Evolutionary conservation across 1,140 invertebrate species (phyloP), one percentile per base, ranked within the genome.

Genomic region (Penaeus indicus): DNA sequence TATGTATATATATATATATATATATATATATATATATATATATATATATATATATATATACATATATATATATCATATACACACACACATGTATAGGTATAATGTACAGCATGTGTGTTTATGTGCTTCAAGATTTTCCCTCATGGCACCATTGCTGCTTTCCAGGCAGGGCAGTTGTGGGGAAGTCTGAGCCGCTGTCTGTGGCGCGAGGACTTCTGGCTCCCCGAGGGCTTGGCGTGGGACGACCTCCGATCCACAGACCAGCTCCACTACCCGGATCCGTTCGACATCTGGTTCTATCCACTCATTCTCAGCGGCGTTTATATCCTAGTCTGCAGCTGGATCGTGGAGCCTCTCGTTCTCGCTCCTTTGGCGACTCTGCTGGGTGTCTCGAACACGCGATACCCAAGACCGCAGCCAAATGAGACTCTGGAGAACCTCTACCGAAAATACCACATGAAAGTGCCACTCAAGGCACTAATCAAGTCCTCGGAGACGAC

Each of bases 201-300:
- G 5, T 84, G 88, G 88, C 62, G 69, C 13, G 62, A 61, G 47
- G 72, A 78, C 67, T 85, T 89, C 64, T 89, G 88, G 88, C 75
- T 89, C 3, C 88, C 88, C 11, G 96, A 96, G 89, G 97, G 97
- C 92, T 95, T 95, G 86, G 97, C 96, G 91, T 98, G 97, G 97
- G 94, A 94, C 19, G 96, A 97, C 92, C 95, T 98, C 72, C 94
- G 95, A 91, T 96, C 97, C 27, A 97, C 95, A 87, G 94, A 96
- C 64, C 94, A 95, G 90, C 95, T 97, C 88, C 94, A 95, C 86
- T 97, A 97, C 93, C 95, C 96, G 62, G 95, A 98, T 92, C 95
- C 96, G 92, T 95, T 94, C 91, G 96, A 98, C 93, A 93, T 99
- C 77, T 93, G 63, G 85, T n/a, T 81, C 32, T 86, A 85, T n/a